Evolutionary conservation across 2,888 invertebrate species (phyloP).

Genomic region (Venustoraphidia nigricollis): DNA sequence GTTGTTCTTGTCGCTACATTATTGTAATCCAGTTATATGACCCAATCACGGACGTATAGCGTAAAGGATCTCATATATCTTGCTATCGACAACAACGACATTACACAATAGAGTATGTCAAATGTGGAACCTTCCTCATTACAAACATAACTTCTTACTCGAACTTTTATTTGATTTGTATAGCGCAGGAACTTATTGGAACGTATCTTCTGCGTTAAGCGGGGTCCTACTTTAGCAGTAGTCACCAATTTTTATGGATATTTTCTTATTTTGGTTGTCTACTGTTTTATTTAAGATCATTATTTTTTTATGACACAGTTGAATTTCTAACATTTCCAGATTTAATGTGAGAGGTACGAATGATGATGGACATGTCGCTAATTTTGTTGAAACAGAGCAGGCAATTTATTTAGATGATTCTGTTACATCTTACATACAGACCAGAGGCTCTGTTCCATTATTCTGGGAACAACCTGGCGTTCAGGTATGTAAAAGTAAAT

Average conservation of each 20-base stretch:
- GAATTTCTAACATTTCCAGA: slow-evolving; percentile 23
- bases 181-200: too few relatives aligned
- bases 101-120: too few relatives aligned
- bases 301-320: not conserved
- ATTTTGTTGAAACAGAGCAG: slow-evolving; percentile 99
- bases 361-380: slow-evolving; percentile 98
- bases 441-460: slow-evolving; percentile 90
- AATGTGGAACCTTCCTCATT: too few relatives aligned
- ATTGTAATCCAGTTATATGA: not conserved
- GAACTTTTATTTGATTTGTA: too few relatives aligned
- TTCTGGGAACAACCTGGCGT: slow-evolving; percentile 99
- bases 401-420: slow-evolving; percentile 84
- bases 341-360: slow-evolving; percentile 98
- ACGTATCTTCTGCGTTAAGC: too few relatives aligned
- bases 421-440: slow-evolving; percentile 79
- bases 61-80: too few relatives aligned
- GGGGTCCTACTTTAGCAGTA: too few relatives aligned
- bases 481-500: slow-evolving; percentile 34
- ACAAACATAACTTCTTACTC: too few relatives aligned
- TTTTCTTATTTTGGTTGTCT: too few relatives aligned
- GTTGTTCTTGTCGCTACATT: not conserved
- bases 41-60: too few relatives aligned
- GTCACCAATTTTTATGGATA: too few relatives aligned
- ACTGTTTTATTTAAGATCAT: slow-evolving; percentile 2
- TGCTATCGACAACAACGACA: too few relatives aligned